Percentiles rank a stretch among this genome's conserved stretches.
These are phyloP conservation scores for Drosophila baimaii DNA, from an alignment of 1,140 invertebrate genomes.

Conservation along the genomic window DNA sequence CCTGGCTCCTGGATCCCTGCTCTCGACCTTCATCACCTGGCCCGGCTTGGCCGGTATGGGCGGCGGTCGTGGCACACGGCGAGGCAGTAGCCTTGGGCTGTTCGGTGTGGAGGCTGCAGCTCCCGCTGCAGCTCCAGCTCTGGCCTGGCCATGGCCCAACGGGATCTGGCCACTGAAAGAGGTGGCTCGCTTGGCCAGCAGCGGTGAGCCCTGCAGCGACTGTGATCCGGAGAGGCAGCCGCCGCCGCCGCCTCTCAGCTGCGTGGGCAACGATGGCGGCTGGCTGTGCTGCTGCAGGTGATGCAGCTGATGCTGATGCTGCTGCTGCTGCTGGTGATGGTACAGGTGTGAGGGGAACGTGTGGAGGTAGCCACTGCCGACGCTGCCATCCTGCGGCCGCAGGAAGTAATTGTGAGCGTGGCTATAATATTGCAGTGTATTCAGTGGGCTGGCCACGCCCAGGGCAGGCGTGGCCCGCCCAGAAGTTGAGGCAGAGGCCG, in stretches of 20 bases:
- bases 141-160: constrained; percentile 40
- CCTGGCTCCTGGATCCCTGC: not conserved
- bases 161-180: constrained; percentile 79
- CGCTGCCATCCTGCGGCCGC: constrained; percentile 68
- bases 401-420: constrained; percentile 73
- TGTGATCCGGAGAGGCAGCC: constrained; percentile 55
- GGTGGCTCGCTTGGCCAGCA: constrained; percentile 79
- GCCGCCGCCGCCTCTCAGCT: constrained; percentile 33
- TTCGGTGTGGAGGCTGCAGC: constrained; percentile 87
- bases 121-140: constrained; percentile 14
- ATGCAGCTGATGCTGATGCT: constrained; percentile 32
- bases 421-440: constrained; percentile 56
- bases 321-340: constrained; percentile 57
- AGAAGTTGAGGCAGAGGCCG: constrained; percentile 69
- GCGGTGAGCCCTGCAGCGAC: constrained; percentile 72
- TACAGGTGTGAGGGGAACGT: constrained; percentile 73
- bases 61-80: constrained; percentile 86
- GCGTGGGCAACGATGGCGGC: constrained; percentile 66
- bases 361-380: constrained; percentile 59
- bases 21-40: constrained; percentile 33
- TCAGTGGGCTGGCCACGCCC: constrained; percentile 60
- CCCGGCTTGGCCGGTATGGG: constrained; percentile 85
- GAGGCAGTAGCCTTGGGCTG: constrained; percentile 88
- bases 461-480: constrained; percentile 65
- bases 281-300: constrained; percentile 52